Evolutionary conservation across 2,113 vertebrate species (phyloP).

Genomic region (Malurus alboscapulatus): DNA sequence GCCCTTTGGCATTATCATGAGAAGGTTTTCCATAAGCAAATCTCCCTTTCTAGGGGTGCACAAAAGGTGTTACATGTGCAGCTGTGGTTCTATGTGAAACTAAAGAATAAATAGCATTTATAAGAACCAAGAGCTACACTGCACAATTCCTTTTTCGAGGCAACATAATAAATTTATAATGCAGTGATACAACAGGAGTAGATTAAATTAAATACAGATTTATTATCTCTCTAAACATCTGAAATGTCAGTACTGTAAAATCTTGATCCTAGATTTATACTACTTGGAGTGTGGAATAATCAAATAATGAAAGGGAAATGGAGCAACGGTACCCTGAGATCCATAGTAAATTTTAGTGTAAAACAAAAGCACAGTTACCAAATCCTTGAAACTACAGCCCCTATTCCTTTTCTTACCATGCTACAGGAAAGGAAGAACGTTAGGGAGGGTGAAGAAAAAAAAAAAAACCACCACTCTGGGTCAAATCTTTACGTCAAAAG

Average conservation of each 20-base stretch:
- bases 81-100: not conserved
- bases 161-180: not conserved
- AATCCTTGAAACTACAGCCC: rapidly evolving
- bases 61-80: not conserved
- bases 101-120: not conserved
- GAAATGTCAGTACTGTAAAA: not conserved
- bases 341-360: not conserved
- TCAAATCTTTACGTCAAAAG: not conserved
- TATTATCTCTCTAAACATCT: not conserved
- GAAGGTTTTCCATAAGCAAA: not conserved
- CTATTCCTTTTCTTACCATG: not conserved
- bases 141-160: not conserved
- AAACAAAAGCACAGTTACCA: not conserved
- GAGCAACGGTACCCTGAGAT: not conserved
- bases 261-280: not conserved
- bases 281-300: not conserved
- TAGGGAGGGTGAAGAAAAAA: not conserved
- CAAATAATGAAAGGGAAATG: not conserved
- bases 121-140: not conserved
- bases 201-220: not conserved
- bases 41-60: not conserved
- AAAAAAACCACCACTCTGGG: rapidly evolving
- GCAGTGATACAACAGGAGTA: not conserved
- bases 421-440: not conserved
- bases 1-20: not conserved